phyloP scores from a whole-genome alignment of 2,888 invertebrate species.

The Lasioglossum zephyrum region DNA sequence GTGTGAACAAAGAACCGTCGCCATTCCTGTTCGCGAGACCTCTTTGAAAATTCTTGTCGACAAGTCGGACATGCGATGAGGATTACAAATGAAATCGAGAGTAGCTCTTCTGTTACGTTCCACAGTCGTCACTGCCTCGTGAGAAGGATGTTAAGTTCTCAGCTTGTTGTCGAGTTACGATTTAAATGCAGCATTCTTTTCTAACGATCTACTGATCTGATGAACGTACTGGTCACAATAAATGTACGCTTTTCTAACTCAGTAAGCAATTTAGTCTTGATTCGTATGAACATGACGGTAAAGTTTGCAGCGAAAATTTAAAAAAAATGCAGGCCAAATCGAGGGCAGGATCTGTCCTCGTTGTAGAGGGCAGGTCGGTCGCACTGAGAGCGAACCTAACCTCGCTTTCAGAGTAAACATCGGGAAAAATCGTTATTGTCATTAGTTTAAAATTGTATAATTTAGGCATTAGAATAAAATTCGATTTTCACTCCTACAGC shows the following conservation, averaged over 20 bases:
- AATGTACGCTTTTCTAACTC: not conserved
- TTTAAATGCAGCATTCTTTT: not conserved
- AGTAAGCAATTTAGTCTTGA: too few species aligned
- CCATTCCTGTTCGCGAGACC: slow-evolving; percentile 34
- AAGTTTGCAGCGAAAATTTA: too few species aligned
- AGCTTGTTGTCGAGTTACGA: not conserved
- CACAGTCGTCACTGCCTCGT: not conserved
- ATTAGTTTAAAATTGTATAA: too few species aligned
- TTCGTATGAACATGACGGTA: too few species aligned
- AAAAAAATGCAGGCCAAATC: too few species aligned
- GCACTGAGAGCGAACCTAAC: too few species aligned
- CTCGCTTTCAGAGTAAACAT: too few species aligned
- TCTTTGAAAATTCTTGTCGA: slow-evolving; percentile 20
- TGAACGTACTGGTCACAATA: not conserved
- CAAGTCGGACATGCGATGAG: slow-evolving; percentile 31
- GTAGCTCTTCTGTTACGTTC: slow-evolving; percentile 16
- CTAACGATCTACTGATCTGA: not conserved
- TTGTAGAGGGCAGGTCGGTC: too few species aligned
- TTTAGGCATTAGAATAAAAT: too few species aligned
- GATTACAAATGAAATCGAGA: slow-evolving; percentile 14
- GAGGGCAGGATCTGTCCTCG: too few species aligned
- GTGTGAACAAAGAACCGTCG: slow-evolving; percentile 49
- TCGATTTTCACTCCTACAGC: too few species aligned
- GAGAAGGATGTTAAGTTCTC: not conserved
- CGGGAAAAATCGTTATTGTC: too few species aligned